These are phyloP conservation scores for Phaetusa simplex DNA, from an alignment of 2,113 vertebrate species.

Conservation along the genomic window DNA sequence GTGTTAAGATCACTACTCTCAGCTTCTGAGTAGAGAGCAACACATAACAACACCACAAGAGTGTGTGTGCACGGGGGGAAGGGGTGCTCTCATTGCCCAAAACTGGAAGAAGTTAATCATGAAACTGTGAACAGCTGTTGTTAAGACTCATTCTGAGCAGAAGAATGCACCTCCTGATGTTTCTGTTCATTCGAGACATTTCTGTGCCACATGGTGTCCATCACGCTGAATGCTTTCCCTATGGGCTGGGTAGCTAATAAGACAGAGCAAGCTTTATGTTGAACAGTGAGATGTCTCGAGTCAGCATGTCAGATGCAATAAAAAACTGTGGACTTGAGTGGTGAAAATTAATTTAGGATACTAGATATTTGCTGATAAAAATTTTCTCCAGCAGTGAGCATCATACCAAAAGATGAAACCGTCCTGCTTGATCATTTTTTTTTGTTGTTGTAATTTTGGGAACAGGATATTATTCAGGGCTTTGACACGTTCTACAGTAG, in stretches of 20 bases:
- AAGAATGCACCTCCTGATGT: slow-evolving; percentile 52
- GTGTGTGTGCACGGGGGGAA: fast-evolving
- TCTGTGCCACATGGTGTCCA: slow-evolving; percentile 50
- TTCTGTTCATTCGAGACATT: slow-evolving; percentile 30
- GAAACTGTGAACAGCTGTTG: slow-evolving; percentile 33
- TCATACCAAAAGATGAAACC: neutral
- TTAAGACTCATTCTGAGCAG: neutral
- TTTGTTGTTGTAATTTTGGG: neutral
- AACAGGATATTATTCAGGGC: neutral
- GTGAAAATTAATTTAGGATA: neutral
- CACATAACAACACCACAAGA: neutral
- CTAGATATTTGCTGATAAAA: neutral
- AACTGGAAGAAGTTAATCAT: neutral
- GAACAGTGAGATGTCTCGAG: neutral
- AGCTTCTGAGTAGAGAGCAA: neutral
- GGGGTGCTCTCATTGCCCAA: neutral
- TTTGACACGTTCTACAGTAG: neutral
- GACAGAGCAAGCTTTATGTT: slow-evolving; percentile 33
- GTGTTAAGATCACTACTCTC: neutral
- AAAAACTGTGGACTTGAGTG: neutral
- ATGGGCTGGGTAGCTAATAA: neutral
- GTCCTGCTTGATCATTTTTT: neutral
- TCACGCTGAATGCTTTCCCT: neutral
- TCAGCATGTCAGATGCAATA: neutral
- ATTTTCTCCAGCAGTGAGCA: neutral